A percentile compares a stretch with the other conserved stretches of the same genome.
Evolutionary conservation across 1,140 invertebrate genomes (phyloP).

Genomic region (Yoshiicerus persimilis): DNA sequence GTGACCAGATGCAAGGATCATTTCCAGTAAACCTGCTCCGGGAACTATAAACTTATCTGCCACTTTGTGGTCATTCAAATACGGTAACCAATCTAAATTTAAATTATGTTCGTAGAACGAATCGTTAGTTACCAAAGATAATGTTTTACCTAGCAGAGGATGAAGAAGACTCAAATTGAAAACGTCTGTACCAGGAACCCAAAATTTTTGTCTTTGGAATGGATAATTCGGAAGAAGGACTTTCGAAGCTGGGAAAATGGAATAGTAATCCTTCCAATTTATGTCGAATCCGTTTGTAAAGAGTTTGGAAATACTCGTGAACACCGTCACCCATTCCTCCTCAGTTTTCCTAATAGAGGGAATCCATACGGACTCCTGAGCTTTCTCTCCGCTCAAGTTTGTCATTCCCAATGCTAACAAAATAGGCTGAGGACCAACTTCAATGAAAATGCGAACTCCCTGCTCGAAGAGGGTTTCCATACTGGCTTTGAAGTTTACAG

Average conservation of each 20-base stretch:
- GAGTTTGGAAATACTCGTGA: slow-evolving; percentile 16
- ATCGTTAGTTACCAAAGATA: not conserved
- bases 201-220: slow-evolving; percentile 25
- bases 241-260: not conserved
- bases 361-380: not conserved
- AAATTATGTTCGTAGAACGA: not conserved
- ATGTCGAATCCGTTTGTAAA: slow-evolving; percentile 25
- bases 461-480: not conserved
- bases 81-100: not conserved
- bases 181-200: slow-evolving; percentile 1
- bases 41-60: slow-evolving; percentile 26
- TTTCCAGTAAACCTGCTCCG: slow-evolving; percentile 27
- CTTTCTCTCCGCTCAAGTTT: not conserved
- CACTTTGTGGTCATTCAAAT: slow-evolving; percentile 36
- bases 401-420: slow-evolving; percentile 12
- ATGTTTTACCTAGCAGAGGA: slow-evolving; percentile 26
- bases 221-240: slow-evolving; percentile 32
- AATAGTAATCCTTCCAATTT: slow-evolving; percentile 12
- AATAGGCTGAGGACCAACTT: slow-evolving; percentile 35
- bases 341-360: slow-evolving; percentile 30
- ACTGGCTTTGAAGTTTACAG: slow-evolving; percentile 21
- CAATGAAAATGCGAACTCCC: slow-evolving; percentile 7
- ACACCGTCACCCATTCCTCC: slow-evolving; percentile 26
- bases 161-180: slow-evolving; percentile 20
- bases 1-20: not conserved